Evolutionary conservation across 2,888 invertebrate genomes (phyloP).

Genomic region (Lymantria monacha): DNA sequence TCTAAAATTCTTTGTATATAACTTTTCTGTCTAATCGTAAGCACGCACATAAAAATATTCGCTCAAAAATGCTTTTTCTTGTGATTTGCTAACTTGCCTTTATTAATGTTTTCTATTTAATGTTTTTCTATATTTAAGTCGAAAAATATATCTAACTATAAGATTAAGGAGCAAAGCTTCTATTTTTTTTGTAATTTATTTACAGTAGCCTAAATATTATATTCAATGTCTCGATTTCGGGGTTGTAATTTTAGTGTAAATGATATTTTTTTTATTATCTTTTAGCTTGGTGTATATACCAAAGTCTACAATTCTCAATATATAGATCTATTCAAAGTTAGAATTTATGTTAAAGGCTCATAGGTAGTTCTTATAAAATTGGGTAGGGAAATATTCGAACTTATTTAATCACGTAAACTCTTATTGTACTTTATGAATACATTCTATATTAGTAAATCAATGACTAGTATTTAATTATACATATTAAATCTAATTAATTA

Average conservation of each 20-base stretch:
- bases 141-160: slow-evolving; percentile 42
- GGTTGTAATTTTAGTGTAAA: slow-evolving; percentile 18
- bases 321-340: slow-evolving; percentile 11
- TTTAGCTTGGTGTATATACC: too few species aligned
- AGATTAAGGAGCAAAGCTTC: slow-evolving; percentile 68
- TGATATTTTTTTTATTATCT: slow-evolving; percentile 8
- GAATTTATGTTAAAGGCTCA: slow-evolving; percentile 14
- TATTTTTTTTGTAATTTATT: slow-evolving; percentile 44
- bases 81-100: slow-evolving; percentile 78
- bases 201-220: slow-evolving; percentile 31
- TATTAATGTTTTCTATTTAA: slow-evolving; percentile 61
- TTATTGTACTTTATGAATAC: too few species aligned
- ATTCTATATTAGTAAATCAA: slow-evolving; percentile 3
- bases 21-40: slow-evolving; percentile 47
- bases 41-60: slow-evolving; percentile 64
- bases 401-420: too few species aligned
- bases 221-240: slow-evolving; percentile 12
- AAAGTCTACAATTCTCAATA: slow-evolving; percentile 8
- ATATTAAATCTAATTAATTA: neutral
- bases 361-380: slow-evolving; percentile 9
- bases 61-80: slow-evolving; percentile 67
- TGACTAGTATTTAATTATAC: neutral
- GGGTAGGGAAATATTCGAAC: too few species aligned
- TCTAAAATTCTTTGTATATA: slow-evolving; percentile 51
- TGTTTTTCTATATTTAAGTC: slow-evolving; percentile 51